Conservation (phyloP, 2,113 vertebrate species). For the Melanostigma gelatinosum region DNA sequence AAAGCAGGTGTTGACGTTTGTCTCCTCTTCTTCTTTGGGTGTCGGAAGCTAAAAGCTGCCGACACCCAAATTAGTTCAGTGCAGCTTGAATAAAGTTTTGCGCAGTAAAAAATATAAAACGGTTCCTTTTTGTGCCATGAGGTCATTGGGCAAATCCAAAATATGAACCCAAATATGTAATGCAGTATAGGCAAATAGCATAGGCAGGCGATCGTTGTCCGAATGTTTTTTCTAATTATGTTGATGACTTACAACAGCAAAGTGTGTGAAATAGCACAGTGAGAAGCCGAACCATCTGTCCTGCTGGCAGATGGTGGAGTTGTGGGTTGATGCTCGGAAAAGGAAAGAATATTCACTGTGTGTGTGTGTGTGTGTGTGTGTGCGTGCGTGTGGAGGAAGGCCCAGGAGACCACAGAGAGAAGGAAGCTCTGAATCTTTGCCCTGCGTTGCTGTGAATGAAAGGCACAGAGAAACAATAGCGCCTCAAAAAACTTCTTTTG, state of each 20-base stretch:
- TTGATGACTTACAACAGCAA: not conserved
- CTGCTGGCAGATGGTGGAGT: not conserved
- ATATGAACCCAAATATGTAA: not conserved
- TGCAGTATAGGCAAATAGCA: not conserved
- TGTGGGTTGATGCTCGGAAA: not conserved
- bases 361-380: constrained; percentile 4
- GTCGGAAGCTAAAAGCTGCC: not conserved
- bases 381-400: not conserved
- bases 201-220: not conserved
- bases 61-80: not conserved
- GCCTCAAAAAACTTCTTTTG: not conserved
- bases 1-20: no score
- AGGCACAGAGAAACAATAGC: constrained; percentile 46
- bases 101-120: not conserved
- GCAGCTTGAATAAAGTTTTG: not conserved
- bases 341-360: not conserved
- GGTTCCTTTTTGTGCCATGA: not conserved
- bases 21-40: no score
- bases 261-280: not conserved
- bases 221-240: not conserved
- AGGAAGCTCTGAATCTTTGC: constrained; percentile 11
- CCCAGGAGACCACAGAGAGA: constrained; percentile 27
- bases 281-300: not conserved
- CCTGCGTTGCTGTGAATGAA: constrained; percentile 33
- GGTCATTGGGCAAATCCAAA: not conserved